Base-by-base conservation (phyloP, 2,797 vertebrate species). In the Thunnus albacares region DNA sequence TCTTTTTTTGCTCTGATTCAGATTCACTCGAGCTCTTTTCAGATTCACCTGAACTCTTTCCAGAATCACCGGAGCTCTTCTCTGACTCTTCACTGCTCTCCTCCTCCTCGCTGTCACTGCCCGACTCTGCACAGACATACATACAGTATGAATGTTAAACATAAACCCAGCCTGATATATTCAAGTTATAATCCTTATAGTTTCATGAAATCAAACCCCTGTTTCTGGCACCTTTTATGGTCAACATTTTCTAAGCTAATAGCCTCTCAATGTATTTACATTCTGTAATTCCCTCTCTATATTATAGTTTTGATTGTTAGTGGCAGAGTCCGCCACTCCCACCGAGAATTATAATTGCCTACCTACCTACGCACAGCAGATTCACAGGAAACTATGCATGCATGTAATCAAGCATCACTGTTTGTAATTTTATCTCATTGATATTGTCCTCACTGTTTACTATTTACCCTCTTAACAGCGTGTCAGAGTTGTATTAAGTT, bases 51-150 rank as follows among this genome's bases (percentile, higher is more conserved):
- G 94, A 96, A 76, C 93, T 96, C 77, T 93, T 95, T 43, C 93
- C 95, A 71, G 96, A 96, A 66, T 93, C 94, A 75, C 94, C 93
- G 70, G 96, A 96, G 86, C 92, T 95, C 77, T 93, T 95, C 15
- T 90, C 90, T 0, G 93, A 96, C 24, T 93, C 95, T 22, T 95
- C 90, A 5, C 94, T 90, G 95, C 95, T 92, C 24, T 93, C 92
- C 64, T 93, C 94, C n/a, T 93, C 94, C 24, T 94, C 95, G 63
- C 95, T 96, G 66, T 89, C 94, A 1, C 95, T 95, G 81, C 82
- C 87, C 0, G 94, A 96, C 73, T 93, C 96, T 95, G 82, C 3
- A 10, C 26, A 75, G 12, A 83, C 13, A 80, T 20, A 38, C 20
- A 22, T 1, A 67, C 53, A 71, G 4, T 1, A 28, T 2, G 4